A percentile compares a stretch with the other conserved stretches of the same genome.
Conservation (phyloP, 2,797 vertebrate genomes). For the Taenioides sp. region DNA sequence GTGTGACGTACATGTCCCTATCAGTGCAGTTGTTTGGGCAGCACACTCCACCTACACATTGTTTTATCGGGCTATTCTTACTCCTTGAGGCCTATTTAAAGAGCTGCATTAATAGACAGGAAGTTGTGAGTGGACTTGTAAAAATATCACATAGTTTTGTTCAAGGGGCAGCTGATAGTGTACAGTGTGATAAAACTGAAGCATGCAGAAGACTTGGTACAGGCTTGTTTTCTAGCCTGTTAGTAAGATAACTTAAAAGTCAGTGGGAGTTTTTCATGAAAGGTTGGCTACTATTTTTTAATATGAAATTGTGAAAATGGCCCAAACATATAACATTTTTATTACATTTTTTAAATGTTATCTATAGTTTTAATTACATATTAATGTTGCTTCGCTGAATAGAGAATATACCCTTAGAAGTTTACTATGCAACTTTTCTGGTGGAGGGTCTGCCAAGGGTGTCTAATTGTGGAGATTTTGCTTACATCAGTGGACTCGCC, state of each 20-base stretch:
- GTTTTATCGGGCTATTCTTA: conserved; percentile 64
- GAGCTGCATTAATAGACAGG: conserved; percentile 37
- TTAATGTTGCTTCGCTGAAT: too few relatives aligned
- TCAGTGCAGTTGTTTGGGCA: conserved; percentile 65
- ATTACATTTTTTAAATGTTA: too few relatives aligned
- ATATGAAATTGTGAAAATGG: too few relatives aligned
- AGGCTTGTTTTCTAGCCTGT: background rate
- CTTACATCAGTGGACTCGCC: too few relatives aligned
- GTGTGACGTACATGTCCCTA: conserved; percentile 59
- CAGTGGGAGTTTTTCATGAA: background rate
- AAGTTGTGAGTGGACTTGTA: conserved; percentile 32
- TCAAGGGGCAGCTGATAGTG: conserved; percentile 24
- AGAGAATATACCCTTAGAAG: too few relatives aligned
- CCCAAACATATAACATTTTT: too few relatives aligned
- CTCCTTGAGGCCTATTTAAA: conserved; percentile 51
- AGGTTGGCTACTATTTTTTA: background rate
- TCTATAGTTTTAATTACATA: too few relatives aligned
- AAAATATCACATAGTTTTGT: conserved; percentile 28
- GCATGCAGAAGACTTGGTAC: conserved; percentile 27
- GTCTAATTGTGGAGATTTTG: too few relatives aligned
- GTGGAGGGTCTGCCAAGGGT: too few relatives aligned
- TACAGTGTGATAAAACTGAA: conserved; percentile 22
- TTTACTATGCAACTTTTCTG: too few relatives aligned
- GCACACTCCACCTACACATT: conserved; percentile 70
- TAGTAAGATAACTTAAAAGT: background rate